A percentile compares a stretch with the other conserved stretches of the same genome.
These are phyloP conservation scores for Sitodiplosis mosellana DNA, from an alignment of 1,140 invertebrate genomes.

Conservation along the genomic window DNA sequence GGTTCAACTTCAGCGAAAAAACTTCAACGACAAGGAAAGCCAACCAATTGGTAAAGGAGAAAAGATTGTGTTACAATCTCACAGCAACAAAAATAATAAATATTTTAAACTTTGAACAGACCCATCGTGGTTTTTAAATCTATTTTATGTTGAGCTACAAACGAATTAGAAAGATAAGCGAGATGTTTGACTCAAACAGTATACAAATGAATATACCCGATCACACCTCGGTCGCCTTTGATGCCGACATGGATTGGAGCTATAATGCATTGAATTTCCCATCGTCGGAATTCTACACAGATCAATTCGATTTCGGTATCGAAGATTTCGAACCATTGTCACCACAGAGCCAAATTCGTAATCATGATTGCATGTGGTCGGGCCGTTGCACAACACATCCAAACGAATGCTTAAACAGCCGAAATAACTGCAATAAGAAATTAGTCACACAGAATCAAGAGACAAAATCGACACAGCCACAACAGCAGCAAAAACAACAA, in stretches of 20 bases:
- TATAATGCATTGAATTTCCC: neutral
- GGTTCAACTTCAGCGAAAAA: too few species aligned
- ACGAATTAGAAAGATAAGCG: neutral
- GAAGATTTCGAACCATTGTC: neutral
- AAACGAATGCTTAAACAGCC: constrained; percentile 11
- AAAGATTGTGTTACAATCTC: too few species aligned
- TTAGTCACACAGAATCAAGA: neutral
- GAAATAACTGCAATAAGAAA: neutral
- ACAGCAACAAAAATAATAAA: too few species aligned
- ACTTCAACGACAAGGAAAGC: too few species aligned
- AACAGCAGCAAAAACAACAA: neutral
- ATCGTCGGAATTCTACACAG: neutral
- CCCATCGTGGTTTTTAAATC: neutral
- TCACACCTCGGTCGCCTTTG: neutral
- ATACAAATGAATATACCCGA: neutral
- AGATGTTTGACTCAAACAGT: neutral
- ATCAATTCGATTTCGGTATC: neutral
- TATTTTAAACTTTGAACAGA: too few species aligned
- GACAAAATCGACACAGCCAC: neutral
- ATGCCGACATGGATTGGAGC: neutral
- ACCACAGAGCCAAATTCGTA: constrained; percentile 19
- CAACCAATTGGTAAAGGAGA: too few species aligned
- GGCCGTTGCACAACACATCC: constrained; percentile 34
- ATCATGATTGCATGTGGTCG: constrained; percentile 51
- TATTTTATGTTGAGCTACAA: constrained; percentile 1